These are phyloP conservation scores for Leuciscus waleckii DNA, from an alignment of 2,797 vertebrate genomes.

Conservation along the genomic window DNA sequence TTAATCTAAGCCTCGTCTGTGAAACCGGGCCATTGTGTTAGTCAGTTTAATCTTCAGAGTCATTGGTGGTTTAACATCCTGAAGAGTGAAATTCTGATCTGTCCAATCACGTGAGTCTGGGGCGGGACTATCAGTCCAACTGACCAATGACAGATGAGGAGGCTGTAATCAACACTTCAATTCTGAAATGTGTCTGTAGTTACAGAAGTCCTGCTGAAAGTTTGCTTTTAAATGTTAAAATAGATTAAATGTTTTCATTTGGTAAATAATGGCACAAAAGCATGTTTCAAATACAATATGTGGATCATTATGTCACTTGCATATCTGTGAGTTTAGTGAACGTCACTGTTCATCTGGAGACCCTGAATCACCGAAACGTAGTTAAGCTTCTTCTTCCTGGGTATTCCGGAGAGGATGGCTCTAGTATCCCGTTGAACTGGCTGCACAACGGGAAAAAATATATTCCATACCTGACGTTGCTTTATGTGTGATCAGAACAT, in stretches of 20 bases:
- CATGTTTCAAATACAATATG: not conserved
- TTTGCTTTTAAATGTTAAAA: not conserved
- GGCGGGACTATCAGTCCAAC: not conserved
- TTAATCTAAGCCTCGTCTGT: too few species aligned
- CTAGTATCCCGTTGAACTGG: slow-evolving; percentile 16
- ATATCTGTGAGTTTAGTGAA: slow-evolving; percentile 9
- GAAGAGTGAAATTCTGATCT: not conserved
- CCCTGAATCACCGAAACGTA: not conserved
- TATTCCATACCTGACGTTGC: not conserved
- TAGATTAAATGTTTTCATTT: not conserved
- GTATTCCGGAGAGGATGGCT: slow-evolving; percentile 41
- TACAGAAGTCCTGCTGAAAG: not conserved
- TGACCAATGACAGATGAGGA: not conserved
- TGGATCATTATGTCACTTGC: not conserved
- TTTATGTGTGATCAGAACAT: slow-evolving; percentile 17
- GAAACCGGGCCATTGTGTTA: too few species aligned
- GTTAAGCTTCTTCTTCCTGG: not conserved
- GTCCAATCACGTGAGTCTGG: not conserved
- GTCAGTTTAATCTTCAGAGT: not conserved
- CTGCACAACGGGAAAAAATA: not conserved
- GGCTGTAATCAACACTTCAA: too few species aligned
- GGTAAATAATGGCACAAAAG: not conserved
- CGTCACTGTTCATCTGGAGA: not conserved
- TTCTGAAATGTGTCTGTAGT: not conserved
- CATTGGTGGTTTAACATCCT: not conserved